Percentiles rank a stretch among this genome's conserved stretches.
Conservation (phyloP, 2,797 vertebrate species). For the Labeo calbasu region DNA sequence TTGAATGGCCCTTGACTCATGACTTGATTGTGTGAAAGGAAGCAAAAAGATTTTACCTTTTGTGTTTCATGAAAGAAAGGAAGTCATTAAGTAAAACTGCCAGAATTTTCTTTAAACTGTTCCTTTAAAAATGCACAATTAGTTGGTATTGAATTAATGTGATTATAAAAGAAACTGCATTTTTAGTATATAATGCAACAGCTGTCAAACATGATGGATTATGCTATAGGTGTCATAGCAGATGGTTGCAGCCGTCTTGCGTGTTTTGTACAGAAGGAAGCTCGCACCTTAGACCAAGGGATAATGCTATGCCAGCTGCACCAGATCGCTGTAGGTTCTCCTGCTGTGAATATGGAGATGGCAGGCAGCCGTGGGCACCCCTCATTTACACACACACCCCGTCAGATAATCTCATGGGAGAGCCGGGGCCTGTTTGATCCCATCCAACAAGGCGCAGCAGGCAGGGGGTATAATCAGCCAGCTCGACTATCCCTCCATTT, state of each 20-base stretch:
- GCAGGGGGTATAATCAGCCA: conserved; percentile 37
- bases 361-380: conserved; percentile 5
- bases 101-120: neutral
- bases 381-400: conserved; percentile 34
- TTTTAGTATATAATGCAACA: neutral
- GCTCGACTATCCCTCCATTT: conserved; percentile 16
- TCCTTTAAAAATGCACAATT: neutral
- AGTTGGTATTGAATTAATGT: neutral
- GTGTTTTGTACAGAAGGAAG: neutral
- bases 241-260: conserved; percentile 5
- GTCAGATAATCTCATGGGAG: conserved; percentile 47
- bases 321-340: conserved; percentile 23
- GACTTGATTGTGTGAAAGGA: neutral
- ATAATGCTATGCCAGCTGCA: conserved; percentile 14
- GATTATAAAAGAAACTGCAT: neutral
- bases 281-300: conserved; percentile 19
- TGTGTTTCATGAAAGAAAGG: neutral
- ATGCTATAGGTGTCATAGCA: neutral
- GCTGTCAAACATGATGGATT: neutral
- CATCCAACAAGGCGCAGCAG: conserved; percentile 33
- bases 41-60: neutral
- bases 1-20: neutral
- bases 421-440: conserved; percentile 42
- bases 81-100: neutral
- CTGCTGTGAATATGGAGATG: conserved; percentile 41